Percentiles rank a stretch among this genome's conserved stretches.
phyloP scores from a whole-genome alignment of 2,797 vertebrate species.

The Hoplostethus atlanticus region DNA sequence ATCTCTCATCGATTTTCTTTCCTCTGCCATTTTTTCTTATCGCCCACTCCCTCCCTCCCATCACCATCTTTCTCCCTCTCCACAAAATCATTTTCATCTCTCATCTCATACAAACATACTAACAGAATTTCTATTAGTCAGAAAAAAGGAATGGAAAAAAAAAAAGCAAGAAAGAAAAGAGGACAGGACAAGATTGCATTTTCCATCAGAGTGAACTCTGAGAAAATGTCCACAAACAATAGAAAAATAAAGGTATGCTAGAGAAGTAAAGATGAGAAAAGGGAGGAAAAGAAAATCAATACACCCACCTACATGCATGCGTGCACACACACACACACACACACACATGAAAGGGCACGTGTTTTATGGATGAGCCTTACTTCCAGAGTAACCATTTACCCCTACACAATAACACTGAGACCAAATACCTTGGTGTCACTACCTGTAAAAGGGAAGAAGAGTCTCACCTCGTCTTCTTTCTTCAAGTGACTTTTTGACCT shows the following conservation, averaged over 20 bases:
- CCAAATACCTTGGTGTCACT: constrained; percentile 45
- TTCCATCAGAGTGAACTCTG: constrained; percentile 76
- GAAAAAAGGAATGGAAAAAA: constrained; percentile 1
- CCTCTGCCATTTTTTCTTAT: constrained; percentile 72
- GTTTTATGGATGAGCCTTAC: constrained; percentile 48
- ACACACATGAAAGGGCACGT: constrained; percentile 29
- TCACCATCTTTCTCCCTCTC: constrained; percentile 74
- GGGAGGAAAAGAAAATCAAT: constrained; percentile 67
- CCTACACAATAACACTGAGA: constrained; percentile 42
- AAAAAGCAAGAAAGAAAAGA: constrained; percentile 55
- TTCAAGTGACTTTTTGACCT: constrained; percentile 59
- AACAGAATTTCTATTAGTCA: constrained; percentile 81
- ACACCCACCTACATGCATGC: constrained; percentile 17
- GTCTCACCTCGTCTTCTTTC: constrained; percentile 53
- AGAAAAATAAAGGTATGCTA: constrained; percentile 72
- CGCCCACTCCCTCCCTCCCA: constrained; percentile 64
- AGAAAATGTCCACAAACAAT: constrained; percentile 76
- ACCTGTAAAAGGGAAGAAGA: constrained; percentile 27
- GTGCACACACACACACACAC: constrained; percentile 11
- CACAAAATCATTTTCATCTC: constrained; percentile 82
- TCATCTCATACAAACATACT: constrained; percentile 79
- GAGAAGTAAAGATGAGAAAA: constrained; percentile 72
- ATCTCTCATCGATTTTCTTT: constrained; percentile 85
- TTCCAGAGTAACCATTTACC: constrained; percentile 67
- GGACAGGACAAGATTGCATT: constrained; percentile 74